Base-by-base conservation (phyloP, 2,888 invertebrate species). In the Poecilobothrus nobilitatus region DNA sequence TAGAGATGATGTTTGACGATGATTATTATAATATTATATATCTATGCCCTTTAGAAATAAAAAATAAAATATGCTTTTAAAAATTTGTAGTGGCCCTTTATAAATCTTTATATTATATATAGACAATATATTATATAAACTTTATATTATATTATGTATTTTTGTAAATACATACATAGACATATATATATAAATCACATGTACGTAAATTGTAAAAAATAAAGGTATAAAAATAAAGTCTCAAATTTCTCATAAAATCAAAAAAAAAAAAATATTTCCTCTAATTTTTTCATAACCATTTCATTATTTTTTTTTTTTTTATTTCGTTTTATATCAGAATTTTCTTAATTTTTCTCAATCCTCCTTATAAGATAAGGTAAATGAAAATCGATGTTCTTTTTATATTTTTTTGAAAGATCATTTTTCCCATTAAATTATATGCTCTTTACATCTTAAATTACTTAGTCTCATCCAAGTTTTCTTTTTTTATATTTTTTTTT, bases 391-490 rank as follows among this genome's bases (percentile, higher is more conserved):
- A 44, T 44, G 44, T 12, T 44, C 44, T n/a, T n/a, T n/a, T n/a
- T n/a, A 34, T 34, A 34, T 7, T 34, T 34, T 34, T 34, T 34
- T 9, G 1, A 15, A 18, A 15, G 53, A 53, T 53, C 53, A 18
- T 53, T 53, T 53, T 53, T 53, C 53, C 53, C 18, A 53, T 53
- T 53, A 53, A 53, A 53, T 53, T 53, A 12, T 53, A 53, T n/a
- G 53, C 53, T 53, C 18, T 18, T 53, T 53, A 53, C 53, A 6
- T 53, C 53, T 53, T 53, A 53, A 53, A 53, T 53, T 53, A 53
- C 53, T 53, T 18, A 15, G 53, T 2, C 53, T 6, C 53, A 18
- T 53, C 6, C 2, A 18, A 12, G 2, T 53, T 18, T 53, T 53
- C 5, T 27, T 27, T 27, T 27, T 27, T 27, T 27, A 5, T n/a